Conservation (phyloP, 2,888 invertebrate genomes). For the Laothoe populi region DNA sequence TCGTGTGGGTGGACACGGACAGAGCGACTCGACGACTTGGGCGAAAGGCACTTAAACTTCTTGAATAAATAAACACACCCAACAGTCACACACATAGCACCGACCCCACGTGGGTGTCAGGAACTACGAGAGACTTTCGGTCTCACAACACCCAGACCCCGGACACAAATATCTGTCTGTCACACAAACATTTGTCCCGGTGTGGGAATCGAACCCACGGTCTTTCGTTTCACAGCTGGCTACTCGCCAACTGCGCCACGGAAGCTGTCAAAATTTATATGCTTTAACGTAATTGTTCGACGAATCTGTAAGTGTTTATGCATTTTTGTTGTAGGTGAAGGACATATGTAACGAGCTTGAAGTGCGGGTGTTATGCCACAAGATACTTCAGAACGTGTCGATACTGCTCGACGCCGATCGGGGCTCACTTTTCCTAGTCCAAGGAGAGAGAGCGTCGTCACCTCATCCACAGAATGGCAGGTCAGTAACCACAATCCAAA, state of each 20-base stretch:
- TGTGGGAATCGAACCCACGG: too few species aligned
- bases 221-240: too few species aligned
- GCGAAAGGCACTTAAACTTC: conserved; percentile 34
- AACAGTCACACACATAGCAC: too few species aligned
- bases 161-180: too few species aligned
- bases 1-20: conserved; percentile 37
- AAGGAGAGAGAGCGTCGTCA: conserved; percentile 80
- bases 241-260: too few species aligned
- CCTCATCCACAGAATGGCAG: conserved; percentile 78
- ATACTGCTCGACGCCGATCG: conserved; percentile 96
- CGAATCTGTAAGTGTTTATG: background rate
- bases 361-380: conserved; percentile 96
- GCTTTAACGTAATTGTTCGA: too few species aligned
- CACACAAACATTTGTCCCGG: too few species aligned
- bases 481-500: conserved; percentile 47
- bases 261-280: too few species aligned
- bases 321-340: conserved; percentile 87
- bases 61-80: too few species aligned
- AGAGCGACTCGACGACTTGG: conserved; percentile 33
- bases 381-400: conserved; percentile 97
- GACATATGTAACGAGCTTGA: conserved; percentile 98
- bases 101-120: too few species aligned
- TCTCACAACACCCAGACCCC: too few species aligned
- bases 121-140: too few species aligned
- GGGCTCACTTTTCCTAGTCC: conserved; percentile 96